Evolutionary conservation across 2,113 vertebrate genomes (phyloP), one percentile per base, ranked within the genome.

Genomic region (Tupaia chinensis): DNA sequence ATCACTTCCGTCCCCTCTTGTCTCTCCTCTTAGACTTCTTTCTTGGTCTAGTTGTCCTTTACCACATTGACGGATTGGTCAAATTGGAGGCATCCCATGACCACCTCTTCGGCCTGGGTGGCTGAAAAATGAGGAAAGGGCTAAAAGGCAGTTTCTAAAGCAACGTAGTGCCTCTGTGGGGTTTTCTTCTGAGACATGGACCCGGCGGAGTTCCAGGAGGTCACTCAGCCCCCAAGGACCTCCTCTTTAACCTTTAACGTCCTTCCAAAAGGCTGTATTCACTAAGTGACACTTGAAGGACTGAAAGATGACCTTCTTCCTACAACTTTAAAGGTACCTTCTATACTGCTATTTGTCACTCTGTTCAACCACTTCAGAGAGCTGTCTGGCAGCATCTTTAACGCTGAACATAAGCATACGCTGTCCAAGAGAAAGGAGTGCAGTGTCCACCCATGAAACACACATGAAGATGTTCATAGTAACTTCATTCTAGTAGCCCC

Each of bases 91-190:
- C 12, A 22, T 7, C 15, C 2, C 6, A 1, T 9, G 11, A 16
- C 14, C 25, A 6, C 2, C 0, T 2, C 32, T 60, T 14, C 4
- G 1, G 5, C 23, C 20, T 10, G 7, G 4, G 53, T 1, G 7
- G 17, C 58, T 23, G 7, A 14, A 97, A 27, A 22, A 54, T 32
- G 44, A 16, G 1, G 3, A 13, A 72, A 76, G 44, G 9, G 66
- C 25, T 56, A 29, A 73, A 3, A 3, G 15, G 23, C 27, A 54
- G 60, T 32, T 66, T 11, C 82, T 83, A 12, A 87, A 65, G 61
- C 29, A 14, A 32, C 72, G 32, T 7, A 12, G 16, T 0, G n/a
- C 9, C 44, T 87, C n/a, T 1, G 4, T 9, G 63, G n/a, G 9
- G 23, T 76, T 76, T 78, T 65, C 79, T 25, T 56, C 53, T 23